phyloP scores from a whole-genome alignment of 1,140 invertebrate genomes.

The Cyclina sinensis region DNA sequence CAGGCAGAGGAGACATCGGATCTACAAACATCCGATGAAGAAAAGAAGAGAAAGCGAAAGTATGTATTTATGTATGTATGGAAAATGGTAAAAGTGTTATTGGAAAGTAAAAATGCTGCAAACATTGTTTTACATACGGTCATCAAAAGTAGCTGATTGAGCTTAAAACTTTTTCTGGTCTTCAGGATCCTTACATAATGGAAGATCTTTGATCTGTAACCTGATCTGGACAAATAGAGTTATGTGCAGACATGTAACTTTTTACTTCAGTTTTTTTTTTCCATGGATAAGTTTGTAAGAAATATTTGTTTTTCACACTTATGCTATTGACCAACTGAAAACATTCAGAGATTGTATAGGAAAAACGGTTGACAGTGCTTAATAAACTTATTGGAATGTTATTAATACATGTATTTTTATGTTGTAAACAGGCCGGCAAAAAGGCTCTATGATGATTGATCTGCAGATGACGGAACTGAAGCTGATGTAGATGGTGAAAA shows the following conservation, averaged over 20 bases:
- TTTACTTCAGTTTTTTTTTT: too few species aligned
- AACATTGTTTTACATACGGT: too few species aligned
- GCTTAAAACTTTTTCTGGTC: too few species aligned
- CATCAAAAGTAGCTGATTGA: too few species aligned
- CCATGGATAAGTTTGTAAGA: too few species aligned
- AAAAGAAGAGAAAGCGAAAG: slow-evolving; percentile 47
- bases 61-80: slow-evolving; percentile 39
- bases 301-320: neutral
- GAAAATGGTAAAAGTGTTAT: neutral
- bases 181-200: too few species aligned
- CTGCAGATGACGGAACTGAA: neutral
- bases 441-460: slow-evolving; percentile 36
- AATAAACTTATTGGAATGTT: neutral
- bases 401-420: too few species aligned
- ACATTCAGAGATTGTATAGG: neutral
- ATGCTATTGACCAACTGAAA: neutral
- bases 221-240: too few species aligned
- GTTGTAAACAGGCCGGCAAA: slow-evolving; percentile 41
- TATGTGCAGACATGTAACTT: too few species aligned
- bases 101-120: neutral
- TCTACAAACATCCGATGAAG: slow-evolving; percentile 37
- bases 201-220: too few species aligned
- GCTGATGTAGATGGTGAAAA: slow-evolving; percentile 10
- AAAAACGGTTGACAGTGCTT: too few species aligned
- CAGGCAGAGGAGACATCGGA: slow-evolving; percentile 36